Evolutionary conservation across 2,797 vertebrate genomes (phyloP).

Genomic region (Pteronotus mesoamericanus): DNA sequence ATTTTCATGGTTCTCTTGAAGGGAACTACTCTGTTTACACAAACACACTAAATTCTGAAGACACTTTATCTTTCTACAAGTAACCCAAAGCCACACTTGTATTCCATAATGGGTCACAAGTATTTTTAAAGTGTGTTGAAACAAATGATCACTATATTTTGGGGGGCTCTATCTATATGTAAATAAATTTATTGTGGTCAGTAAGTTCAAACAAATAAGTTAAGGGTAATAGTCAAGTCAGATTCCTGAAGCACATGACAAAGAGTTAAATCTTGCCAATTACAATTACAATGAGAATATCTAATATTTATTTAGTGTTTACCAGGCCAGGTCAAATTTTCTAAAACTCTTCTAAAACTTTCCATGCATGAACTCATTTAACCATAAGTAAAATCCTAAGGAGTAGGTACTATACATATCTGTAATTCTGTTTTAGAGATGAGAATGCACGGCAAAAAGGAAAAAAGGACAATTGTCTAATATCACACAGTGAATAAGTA

Average conservation of each 20-base stretch:
- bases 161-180: not conserved
- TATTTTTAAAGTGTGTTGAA: not conserved
- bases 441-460: not conserved
- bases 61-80: not conserved
- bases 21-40: not conserved
- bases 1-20: slow-evolving; percentile 32
- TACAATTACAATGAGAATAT: not conserved
- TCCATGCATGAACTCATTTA: not conserved
- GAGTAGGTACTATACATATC: not conserved
- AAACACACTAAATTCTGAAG: not conserved
- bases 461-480: not conserved
- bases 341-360: not conserved
- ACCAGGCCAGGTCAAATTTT: not conserved
- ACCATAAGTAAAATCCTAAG: not conserved
- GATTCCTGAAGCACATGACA: not conserved
- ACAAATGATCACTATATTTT: not conserved
- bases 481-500: not conserved
- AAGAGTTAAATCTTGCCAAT: not conserved
- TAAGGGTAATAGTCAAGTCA: not conserved
- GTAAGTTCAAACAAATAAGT: not conserved
- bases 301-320: not conserved
- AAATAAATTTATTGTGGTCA: not conserved
- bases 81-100: not conserved
- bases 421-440: not conserved
- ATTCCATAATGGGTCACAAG: not conserved